Evolutionary conservation across 2,888 invertebrate species (phyloP), one percentile per base, ranked within the genome.

Genomic region (Parnassius mnemosyne): DNA sequence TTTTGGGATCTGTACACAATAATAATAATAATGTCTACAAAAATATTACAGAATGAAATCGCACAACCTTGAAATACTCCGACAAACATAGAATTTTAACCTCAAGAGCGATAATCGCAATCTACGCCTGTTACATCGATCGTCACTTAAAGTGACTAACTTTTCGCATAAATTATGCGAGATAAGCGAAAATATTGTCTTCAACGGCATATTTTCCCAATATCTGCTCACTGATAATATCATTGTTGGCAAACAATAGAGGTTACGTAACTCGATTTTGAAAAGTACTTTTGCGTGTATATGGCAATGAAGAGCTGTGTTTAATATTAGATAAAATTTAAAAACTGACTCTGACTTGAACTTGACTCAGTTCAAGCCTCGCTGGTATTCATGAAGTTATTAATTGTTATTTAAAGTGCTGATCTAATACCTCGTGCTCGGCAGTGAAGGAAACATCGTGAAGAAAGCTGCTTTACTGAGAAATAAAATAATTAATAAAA

Each of bases 161-260:
- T 90, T 89, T 80, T 77, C 86, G 82, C 87, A 90, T 90, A 90
- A 91, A 91, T 91, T 90, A 89, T 78, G 65, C 64, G 57, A 82
- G 89, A 89, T 90, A 91, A 89, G 83, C 84, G 85, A 86, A 90
- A 90, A 89, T 90, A 90, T 89, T 90, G 90, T 89, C 88, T 86
- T 84, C 82, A 69, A 72, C 69, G 81, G 80, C 86, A 89, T 89
- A 89, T 87, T 90, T 89, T 84, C 81, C 72, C 66, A 77, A 80
- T 80, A 80, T 77, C 79, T 79, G 66, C 64, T 61, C 65, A 65
- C 64, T 77, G 83, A 84, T 84, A 84, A 5, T 20, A 81, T 81
- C 84, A 87, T 77, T 88, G 86, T 75, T 53, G 67, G 65, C 82
- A 81, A 86, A 87, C 85, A 87, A 83, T 84, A 71, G 74, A 75